These are phyloP conservation scores for Mustelus asterias DNA, from an alignment of 2,113 vertebrate genomes.

Conservation along the genomic window DNA sequence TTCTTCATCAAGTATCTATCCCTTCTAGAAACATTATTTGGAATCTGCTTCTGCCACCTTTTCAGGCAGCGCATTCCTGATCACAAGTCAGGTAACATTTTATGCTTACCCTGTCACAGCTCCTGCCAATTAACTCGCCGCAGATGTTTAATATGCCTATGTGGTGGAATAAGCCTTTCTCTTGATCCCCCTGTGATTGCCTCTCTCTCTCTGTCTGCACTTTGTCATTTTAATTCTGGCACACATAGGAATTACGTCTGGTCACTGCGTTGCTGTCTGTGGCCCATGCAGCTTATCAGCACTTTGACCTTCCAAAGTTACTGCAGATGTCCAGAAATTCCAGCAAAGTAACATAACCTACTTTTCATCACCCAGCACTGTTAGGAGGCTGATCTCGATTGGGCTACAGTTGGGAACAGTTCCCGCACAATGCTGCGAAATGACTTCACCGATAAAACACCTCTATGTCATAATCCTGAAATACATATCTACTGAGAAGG, in stretches of 20 bases:
- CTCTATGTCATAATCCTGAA: neutral
- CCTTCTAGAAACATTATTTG: neutral
- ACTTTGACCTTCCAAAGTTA: neutral
- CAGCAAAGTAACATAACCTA: neutral
- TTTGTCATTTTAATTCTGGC: neutral
- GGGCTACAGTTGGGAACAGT: too few species aligned
- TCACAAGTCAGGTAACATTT: neutral
- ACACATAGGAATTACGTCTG: too few species aligned
- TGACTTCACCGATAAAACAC: neutral
- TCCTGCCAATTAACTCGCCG: neutral
- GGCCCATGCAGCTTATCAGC: neutral
- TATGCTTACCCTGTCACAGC: neutral
- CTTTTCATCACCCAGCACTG: neutral
- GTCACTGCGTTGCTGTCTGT: neutral
- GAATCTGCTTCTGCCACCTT: neutral
- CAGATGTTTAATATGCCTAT: neutral
- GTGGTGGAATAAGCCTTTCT: neutral
- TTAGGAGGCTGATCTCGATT: neutral
- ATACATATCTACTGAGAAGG: neutral
- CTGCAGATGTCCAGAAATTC: neutral
- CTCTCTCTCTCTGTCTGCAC: neutral
- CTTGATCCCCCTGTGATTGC: too few species aligned
- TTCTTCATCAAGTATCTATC: neutral
- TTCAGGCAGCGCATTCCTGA: neutral
- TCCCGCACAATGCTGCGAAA: neutral